Base-by-base conservation (phyloP, 2,113 vertebrate species). In the Myotis lucifugus region DNA sequence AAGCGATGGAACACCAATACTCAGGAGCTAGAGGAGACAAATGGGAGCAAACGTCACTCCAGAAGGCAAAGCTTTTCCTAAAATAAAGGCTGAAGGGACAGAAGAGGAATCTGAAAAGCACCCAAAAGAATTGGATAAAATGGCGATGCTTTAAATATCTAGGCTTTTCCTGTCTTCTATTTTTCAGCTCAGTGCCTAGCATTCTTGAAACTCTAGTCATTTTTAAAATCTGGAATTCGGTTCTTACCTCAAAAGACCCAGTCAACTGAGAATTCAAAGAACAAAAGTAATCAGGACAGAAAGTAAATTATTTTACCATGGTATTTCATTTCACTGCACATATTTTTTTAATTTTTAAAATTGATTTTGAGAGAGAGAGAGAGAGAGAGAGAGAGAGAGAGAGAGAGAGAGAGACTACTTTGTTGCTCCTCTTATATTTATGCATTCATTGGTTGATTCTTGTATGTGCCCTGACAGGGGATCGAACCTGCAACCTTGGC, bases 1-100 rank as follows among this genome's bases (percentile, higher is more conserved):
- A 99, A 11, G 99, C 99, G 23, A 99, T 99, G 72, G 99, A 99
- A 98, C 99, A 99, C 99, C 99, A 99, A 89, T 99, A 99, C 91
- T 99, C 99, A 85, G 99, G 99, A 97, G 99, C 99, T 99, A 87
- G 27, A 91, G 56, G 40, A 97, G 5, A 95, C 32, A 97, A 90
- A 92, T 1, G 34, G 83, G 48, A 95, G 67, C 48, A 29, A 95
- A 69, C 42, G 90, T 91, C 67, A 92, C 34, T 32, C 37, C 52
- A 50, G 3, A 76, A 50, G 34, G 46, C 19, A 79, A 95, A 88
- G 48, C 8, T 93, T 86, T 88, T 90, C 66, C 61, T 83, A 37
- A 83, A 88, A 73, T 10, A 93, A 90, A 78, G 13, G 32, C 7
- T 93, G 8, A 77, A 48, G 29, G 40, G 2, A 84, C 3, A 32